Evolutionary conservation across 2,113 vertebrate species (phyloP).

Genomic region (Merops nubicus): DNA sequence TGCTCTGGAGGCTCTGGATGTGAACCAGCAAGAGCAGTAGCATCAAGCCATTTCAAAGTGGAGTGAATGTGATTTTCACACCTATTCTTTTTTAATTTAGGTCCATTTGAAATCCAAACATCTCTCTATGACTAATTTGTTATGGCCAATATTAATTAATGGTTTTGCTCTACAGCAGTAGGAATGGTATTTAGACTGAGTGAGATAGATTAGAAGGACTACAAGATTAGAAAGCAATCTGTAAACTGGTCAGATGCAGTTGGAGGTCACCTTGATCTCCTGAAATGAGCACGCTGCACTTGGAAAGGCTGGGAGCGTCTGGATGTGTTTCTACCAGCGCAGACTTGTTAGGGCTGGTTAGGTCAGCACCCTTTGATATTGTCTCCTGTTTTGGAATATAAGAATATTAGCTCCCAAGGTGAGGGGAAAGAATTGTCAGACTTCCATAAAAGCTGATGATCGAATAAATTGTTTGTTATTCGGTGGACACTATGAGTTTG

Average conservation of each 20-base stretch:
- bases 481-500: neutral
- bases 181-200: constrained; percentile 76
- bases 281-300: constrained; percentile 69
- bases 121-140: constrained; percentile 79
- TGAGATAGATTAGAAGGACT: constrained; percentile 80
- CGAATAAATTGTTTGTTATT: neutral
- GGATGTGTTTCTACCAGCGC: neutral
- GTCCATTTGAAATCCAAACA: constrained; percentile 66
- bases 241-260: constrained; percentile 72
- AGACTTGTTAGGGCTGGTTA: neutral
- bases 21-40: constrained; percentile 46
- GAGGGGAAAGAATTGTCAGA: neutral
- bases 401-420: neutral
- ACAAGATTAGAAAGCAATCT: constrained; percentile 82
- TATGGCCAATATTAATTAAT: constrained; percentile 88
- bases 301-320: constrained; percentile 5
- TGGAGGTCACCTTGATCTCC: constrained; percentile 83
- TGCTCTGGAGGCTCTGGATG: neutral
- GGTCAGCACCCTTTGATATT: neutral
- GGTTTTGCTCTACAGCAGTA: constrained; percentile 75
- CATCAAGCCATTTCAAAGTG: constrained; percentile 70
- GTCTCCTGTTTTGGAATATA: neutral
- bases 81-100: constrained; percentile 71
- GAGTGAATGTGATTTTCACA: constrained; percentile 74
- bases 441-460: neutral